A percentile compares a stretch with the other conserved stretches of the same genome.
Conservation (phyloP, 2,888 invertebrate species). For the Amphipyra tragopoginis region DNA sequence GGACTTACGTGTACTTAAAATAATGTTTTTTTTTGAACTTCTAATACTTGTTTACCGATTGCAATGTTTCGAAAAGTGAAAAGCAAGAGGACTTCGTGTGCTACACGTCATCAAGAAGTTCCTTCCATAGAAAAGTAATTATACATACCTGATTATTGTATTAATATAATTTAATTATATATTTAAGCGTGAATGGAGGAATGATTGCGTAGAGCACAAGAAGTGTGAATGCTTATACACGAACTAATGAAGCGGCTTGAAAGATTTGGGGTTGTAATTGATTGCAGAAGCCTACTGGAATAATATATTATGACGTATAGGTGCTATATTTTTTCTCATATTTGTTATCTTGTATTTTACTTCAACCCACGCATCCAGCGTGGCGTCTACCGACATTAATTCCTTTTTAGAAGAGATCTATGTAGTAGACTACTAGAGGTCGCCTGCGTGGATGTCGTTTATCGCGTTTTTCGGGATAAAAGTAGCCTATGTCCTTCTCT, state of each 20-base stretch:
- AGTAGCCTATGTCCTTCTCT: no score
- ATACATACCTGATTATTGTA: constrained; percentile 55
- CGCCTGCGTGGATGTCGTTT: no score
- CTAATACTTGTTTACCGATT: background rate
- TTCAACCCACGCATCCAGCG: no score
- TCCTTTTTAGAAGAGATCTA: no score
- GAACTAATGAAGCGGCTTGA: constrained; percentile 19
- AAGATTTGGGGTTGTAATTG: constrained; percentile 30
- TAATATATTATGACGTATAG: background rate
- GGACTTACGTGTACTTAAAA: no score
- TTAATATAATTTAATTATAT: constrained; percentile 37
- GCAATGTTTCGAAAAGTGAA: constrained; percentile 33
- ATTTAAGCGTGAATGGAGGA: constrained; percentile 77
- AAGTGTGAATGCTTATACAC: constrained; percentile 73
- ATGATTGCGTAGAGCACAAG: constrained; percentile 85
- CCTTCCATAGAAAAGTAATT: constrained; percentile 79
- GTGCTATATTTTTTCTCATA: no score
- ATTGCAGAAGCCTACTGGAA: background rate
- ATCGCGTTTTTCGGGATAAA: no score
- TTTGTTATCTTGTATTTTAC: no score
- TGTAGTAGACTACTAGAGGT: no score
- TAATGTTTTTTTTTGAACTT: no score
- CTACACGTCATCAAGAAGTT: constrained; percentile 80
- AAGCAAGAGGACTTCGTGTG: constrained; percentile 82
- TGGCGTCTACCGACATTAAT: no score